These are phyloP conservation scores for Torymus texanus DNA, from an alignment of 2,888 invertebrate genomes.

Conservation along the genomic window DNA sequence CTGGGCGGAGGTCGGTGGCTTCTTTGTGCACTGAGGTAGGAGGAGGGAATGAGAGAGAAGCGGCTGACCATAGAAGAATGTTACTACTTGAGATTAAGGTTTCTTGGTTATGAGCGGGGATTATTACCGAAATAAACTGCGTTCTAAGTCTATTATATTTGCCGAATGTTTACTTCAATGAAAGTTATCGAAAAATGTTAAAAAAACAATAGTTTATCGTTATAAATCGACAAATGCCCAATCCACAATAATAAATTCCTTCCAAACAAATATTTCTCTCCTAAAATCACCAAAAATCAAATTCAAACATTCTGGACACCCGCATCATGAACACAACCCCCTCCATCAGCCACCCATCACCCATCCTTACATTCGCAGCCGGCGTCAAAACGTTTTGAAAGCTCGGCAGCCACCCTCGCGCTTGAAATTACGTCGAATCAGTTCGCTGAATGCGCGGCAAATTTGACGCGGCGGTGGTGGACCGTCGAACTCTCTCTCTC, in stretches of 20 bases:
- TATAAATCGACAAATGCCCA: too few relatives aligned
- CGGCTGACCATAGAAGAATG: conserved; percentile 1
- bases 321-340: not conserved
- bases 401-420: not conserved
- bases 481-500: conserved; percentile 59
- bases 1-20: too few relatives aligned
- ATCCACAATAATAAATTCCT: too few relatives aligned
- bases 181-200: too few relatives aligned
- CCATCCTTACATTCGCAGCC: too few relatives aligned
- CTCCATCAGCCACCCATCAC: not conserved
- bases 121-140: too few relatives aligned
- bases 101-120: too few relatives aligned
- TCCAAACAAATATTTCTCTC: too few relatives aligned
- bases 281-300: too few relatives aligned
- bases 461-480: conserved; percentile 55
- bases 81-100: conserved; percentile 3
- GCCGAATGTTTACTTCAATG: too few relatives aligned
- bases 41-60: conserved; percentile 3
- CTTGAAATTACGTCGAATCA: conserved; percentile 40
- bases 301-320: not conserved
- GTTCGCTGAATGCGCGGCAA: conserved; percentile 52
- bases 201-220: too few relatives aligned
- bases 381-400: conserved; percentile 33
- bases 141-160: too few relatives aligned
- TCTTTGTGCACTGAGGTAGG: not conserved